Evolutionary conservation across 2,113 vertebrate species (phyloP).

Genomic region (Gymnarchus niloticus): DNA sequence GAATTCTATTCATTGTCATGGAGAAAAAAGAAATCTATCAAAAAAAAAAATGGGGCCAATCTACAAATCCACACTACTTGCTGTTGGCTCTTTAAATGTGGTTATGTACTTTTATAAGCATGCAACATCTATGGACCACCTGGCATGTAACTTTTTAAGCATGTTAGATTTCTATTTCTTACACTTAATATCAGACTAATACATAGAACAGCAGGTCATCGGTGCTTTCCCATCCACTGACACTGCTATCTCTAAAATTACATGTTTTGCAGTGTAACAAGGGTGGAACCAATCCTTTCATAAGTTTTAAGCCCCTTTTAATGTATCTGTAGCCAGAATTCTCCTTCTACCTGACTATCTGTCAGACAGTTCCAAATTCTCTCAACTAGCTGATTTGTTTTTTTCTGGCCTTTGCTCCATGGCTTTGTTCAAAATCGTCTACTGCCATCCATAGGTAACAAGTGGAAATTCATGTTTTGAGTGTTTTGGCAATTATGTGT

Average conservation of each 20-base stretch:
- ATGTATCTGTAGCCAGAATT: not conserved
- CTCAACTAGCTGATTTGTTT: not conserved
- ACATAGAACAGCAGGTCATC: not conserved
- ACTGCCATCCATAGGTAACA: not conserved
- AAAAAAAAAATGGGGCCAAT: not conserved
- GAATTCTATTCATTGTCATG: no score
- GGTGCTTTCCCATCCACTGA: not conserved
- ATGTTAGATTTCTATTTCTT: not conserved
- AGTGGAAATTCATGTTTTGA: not conserved
- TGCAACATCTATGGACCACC: not conserved
- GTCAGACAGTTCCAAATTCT: not conserved
- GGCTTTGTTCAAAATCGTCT: not conserved
- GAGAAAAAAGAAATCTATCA: not conserved
- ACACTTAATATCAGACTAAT: not conserved
- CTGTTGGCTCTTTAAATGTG: not conserved
- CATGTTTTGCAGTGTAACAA: not conserved
- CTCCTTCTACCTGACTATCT: no score
- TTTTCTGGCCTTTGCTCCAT: not conserved
- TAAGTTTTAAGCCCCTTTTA: not conserved
- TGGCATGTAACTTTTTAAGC: not conserved
- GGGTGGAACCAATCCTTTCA: no score
- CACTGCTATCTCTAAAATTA: not conserved
- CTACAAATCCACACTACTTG: not conserved
- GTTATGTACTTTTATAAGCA: not conserved
- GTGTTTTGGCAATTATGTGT: not conserved